phyloP scores from a whole-genome alignment of 2,113 vertebrate species.

The Columbina picui region DNA sequence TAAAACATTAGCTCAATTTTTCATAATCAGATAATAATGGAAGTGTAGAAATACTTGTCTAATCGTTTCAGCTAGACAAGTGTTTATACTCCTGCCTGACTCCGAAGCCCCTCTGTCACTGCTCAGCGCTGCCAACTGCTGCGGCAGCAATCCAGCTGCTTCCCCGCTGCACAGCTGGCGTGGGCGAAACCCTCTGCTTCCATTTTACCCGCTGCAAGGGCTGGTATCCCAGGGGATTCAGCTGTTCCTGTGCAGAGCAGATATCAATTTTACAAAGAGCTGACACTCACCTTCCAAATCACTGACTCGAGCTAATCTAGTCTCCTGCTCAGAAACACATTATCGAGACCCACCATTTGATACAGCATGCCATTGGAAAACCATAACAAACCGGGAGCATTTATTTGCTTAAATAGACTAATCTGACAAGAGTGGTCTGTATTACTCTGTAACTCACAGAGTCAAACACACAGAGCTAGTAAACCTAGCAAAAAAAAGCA shows the following conservation, averaged over 20 bases:
- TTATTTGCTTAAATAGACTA: background rate
- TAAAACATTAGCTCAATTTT: background rate
- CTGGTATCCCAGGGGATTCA: background rate
- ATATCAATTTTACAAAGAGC: background rate
- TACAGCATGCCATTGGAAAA: accelerated
- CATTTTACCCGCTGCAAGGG: background rate
- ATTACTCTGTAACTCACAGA: background rate
- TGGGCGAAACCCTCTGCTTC: background rate
- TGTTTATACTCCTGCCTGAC: conserved; percentile 1
- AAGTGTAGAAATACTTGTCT: background rate
- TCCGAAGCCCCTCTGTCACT: conserved; percentile 27
- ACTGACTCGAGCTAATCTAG: background rate
- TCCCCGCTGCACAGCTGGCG: conserved; percentile 38
- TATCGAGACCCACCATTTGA: accelerated
- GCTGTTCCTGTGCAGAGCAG: background rate
- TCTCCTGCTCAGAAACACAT: background rate
- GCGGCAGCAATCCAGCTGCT: conserved; percentile 52
- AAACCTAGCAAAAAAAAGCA: background rate
- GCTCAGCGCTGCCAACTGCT: conserved; percentile 31
- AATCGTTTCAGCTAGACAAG: conserved; percentile 29
- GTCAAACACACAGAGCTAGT: accelerated
- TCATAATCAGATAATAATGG: conserved; percentile 21
- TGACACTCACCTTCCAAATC: background rate
- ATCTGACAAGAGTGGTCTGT: background rate
- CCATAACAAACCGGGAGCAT: background rate